Percentiles rank a stretch among this genome's conserved stretches.
Conservation (phyloP, 2,888 invertebrate species). For the Chesias legatella region DNA sequence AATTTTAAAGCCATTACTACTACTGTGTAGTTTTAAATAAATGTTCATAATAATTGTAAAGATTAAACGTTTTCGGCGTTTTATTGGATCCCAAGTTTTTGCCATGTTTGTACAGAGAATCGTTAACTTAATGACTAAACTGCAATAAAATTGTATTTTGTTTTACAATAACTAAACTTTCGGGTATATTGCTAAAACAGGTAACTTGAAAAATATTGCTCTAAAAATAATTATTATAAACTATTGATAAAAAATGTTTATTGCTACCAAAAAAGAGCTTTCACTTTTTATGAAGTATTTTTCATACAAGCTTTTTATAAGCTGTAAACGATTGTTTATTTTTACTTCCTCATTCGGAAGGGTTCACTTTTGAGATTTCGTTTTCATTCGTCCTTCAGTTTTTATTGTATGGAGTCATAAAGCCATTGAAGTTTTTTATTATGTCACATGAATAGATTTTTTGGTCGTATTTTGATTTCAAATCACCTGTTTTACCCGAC, state of each 20-base stretch:
- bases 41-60: constrained; percentile 1
- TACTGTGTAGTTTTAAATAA: constrained; percentile 5
- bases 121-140: constrained; percentile 34
- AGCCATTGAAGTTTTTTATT: constrained; percentile 44
- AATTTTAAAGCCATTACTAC: neutral
- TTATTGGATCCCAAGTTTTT: constrained; percentile 20
- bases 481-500: constrained; percentile 55
- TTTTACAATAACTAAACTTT: constrained; percentile 14
- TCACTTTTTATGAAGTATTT: neutral
- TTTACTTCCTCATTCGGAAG: constrained; percentile 28
- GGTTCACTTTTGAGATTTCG: constrained; percentile 41
- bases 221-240: too few relatives aligned
- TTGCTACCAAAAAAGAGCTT: neutral
- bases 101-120: too few relatives aligned
- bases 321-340: neutral
- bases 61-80: constrained; percentile 21
- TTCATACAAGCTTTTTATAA: neutral
- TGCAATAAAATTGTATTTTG: constrained; percentile 1
- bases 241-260: too few relatives aligned
- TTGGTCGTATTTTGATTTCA: constrained; percentile 37
- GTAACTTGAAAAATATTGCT: neutral
- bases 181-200: neutral
- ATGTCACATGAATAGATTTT: constrained; percentile 54
- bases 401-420: constrained; percentile 36
- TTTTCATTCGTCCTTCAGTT: constrained; percentile 47